Percentiles rank a stretch among this genome's conserved stretches.
phyloP scores from a whole-genome alignment of 2,797 vertebrate genomes.

The Spea hammondii region DNA sequence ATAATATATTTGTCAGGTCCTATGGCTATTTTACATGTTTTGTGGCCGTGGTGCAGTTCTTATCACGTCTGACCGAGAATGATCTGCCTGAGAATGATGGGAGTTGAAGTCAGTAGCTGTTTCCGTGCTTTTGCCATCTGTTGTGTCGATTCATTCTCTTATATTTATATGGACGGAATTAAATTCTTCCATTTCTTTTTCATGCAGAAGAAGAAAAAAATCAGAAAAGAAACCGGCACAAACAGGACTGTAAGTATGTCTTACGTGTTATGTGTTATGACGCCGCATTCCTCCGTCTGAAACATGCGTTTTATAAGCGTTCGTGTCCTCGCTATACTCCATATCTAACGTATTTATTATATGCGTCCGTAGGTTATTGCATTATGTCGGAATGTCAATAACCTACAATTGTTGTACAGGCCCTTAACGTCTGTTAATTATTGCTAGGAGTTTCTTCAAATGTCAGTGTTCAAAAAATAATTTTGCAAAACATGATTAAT shows the following conservation, averaged over 20 bases:
- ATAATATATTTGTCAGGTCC: too few species aligned
- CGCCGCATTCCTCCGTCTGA: too few species aligned
- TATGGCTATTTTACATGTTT: too few species aligned
- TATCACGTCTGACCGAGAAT: too few species aligned
- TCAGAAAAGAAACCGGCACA: neutral
- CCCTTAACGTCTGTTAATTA: neutral
- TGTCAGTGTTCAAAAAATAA: neutral
- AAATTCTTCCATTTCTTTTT: neutral
- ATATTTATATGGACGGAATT: too few species aligned
- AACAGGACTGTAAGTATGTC: neutral
- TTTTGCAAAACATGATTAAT: neutral
- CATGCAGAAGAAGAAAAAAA: neutral
- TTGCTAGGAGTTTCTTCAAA: neutral
- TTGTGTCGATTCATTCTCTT: too few species aligned
- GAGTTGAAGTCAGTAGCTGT: too few species aligned
- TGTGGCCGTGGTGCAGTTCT: too few species aligned
- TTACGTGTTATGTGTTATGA: neutral
- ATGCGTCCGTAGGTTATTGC: neutral
- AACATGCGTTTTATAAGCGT: neutral
- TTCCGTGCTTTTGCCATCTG: too few species aligned
- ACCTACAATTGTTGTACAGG: neutral
- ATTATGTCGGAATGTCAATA: conserved; percentile 2
- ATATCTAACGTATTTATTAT: neutral
- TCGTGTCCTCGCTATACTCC: neutral
- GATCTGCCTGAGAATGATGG: too few species aligned